Conservation (phyloP, 2,888 invertebrate species). For the Hoplodrina blanda region DNA sequence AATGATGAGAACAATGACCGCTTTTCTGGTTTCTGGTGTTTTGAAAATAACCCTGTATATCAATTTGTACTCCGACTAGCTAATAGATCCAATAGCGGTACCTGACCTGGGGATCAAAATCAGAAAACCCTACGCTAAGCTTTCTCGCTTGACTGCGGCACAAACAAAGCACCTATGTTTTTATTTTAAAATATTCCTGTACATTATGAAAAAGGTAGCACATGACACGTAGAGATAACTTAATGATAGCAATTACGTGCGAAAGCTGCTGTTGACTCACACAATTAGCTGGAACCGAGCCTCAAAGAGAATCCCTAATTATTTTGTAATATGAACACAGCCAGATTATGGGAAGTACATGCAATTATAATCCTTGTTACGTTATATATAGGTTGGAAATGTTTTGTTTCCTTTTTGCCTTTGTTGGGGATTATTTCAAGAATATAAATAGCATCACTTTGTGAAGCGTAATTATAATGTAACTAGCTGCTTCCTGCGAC, state of each 20-base stretch:
- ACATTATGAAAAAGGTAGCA: neutral
- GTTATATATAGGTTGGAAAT: neutral
- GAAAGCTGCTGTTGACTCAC: slow-evolving; percentile 1
- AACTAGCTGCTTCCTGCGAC: too few relatives aligned
- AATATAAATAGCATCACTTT: neutral
- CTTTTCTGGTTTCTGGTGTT: too few relatives aligned
- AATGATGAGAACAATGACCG: too few relatives aligned
- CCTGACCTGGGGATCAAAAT: too few relatives aligned
- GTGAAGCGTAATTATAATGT: neutral
- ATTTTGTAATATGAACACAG: slow-evolving; percentile 5
- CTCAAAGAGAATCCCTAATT: slow-evolving; percentile 40
- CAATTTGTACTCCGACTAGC: too few relatives aligned
- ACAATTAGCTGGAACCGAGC: slow-evolving; percentile 25
- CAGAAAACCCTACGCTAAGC: too few relatives aligned
- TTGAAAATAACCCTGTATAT: too few relatives aligned
- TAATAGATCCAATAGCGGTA: too few relatives aligned
- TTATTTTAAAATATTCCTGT: neutral
- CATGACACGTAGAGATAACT: neutral
- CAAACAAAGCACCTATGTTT: neutral
- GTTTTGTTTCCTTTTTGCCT: neutral
- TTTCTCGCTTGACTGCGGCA: neutral
- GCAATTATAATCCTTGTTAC: slow-evolving; percentile 13
- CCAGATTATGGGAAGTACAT: slow-evolving; percentile 5
- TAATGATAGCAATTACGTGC: slow-evolving; percentile 22
- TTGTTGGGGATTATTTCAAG: neutral